Conservation (phyloP, 2,797 vertebrate species). For the Sebastes alutus region DNA sequence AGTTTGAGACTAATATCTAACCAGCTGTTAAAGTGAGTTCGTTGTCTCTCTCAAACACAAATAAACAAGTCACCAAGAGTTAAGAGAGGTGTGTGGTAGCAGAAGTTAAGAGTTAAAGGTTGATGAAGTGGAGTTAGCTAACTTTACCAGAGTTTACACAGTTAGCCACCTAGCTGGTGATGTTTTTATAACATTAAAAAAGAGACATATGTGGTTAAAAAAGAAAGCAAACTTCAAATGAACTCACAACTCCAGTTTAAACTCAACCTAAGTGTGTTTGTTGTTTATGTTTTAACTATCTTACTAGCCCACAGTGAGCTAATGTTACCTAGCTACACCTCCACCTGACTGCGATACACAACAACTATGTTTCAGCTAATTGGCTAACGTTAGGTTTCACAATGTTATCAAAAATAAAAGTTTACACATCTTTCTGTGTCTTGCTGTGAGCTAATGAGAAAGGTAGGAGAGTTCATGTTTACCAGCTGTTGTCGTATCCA, state of each 20-base stretch:
- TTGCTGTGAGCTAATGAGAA: not conserved
- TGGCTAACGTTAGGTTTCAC: not conserved
- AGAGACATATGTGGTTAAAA: not conserved
- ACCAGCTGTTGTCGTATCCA: slow-evolving; percentile 98
- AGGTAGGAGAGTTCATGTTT: slow-evolving; percentile 27
- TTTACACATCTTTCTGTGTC: not conserved
- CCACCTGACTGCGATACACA: slow-evolving; percentile 36
- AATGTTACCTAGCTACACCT: slow-evolving; percentile 32
- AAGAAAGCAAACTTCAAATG: not conserved
- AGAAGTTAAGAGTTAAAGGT: not conserved
- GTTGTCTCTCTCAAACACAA: no score
- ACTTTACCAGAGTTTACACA: slow-evolving; percentile 33
- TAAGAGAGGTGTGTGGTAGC: not conserved
- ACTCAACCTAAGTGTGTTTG: accelerated
- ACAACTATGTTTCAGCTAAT: slow-evolving; percentile 39
- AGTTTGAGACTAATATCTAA: not conserved
- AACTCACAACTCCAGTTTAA: not conserved
- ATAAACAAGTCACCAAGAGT: not conserved
- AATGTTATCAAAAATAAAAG: slow-evolving; percentile 33
- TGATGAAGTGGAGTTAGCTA: not conserved
- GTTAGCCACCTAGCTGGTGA: slow-evolving; percentile 33
- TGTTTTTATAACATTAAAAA: not conserved
- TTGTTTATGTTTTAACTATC: not conserved
- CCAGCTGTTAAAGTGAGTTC: not conserved
- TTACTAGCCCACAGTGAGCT: not conserved